Conservation (phyloP, 1,140 invertebrate species). For the Euglossa dilemma region DNA sequence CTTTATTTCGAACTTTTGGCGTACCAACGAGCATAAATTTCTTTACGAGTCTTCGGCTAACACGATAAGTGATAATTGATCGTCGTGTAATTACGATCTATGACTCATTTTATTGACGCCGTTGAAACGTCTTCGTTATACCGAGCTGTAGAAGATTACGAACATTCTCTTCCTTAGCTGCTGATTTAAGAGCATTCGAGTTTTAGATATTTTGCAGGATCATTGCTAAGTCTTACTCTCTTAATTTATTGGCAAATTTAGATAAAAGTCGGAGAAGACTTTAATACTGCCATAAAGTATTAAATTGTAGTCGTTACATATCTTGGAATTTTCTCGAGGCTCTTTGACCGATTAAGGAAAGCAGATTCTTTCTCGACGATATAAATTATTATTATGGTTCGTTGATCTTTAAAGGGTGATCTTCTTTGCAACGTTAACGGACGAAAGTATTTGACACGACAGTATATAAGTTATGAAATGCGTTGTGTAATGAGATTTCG, state of each 20-base stretch:
- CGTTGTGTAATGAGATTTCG: constrained; percentile 6
- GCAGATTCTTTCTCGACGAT: neutral
- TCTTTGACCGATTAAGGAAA: neutral
- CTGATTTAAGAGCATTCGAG: neutral
- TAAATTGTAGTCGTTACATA: neutral
- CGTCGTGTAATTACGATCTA: neutral
- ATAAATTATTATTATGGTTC: no score
- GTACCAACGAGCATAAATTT: neutral
- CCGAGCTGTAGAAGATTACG: no score
- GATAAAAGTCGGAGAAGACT: neutral
- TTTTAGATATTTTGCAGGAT: no score
- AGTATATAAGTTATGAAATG: neutral
- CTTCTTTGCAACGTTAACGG: neutral
- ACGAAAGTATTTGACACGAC: neutral
- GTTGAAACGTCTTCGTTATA: neutral
- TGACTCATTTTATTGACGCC: neutral
- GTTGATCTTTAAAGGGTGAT: neutral
- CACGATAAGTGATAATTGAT: neutral
- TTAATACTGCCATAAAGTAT: neutral
- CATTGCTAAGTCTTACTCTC: neutral
- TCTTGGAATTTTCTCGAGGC: neutral
- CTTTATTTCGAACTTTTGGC: neutral
- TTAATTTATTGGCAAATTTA: constrained; percentile 2
- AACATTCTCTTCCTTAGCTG: neutral
- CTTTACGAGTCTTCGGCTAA: neutral